Percentiles rank a stretch among this genome's conserved stretches.
These are phyloP conservation scores for Calliopsis andreniformis DNA, from an alignment of 1,140 invertebrate species.

Conservation along the genomic window DNA sequence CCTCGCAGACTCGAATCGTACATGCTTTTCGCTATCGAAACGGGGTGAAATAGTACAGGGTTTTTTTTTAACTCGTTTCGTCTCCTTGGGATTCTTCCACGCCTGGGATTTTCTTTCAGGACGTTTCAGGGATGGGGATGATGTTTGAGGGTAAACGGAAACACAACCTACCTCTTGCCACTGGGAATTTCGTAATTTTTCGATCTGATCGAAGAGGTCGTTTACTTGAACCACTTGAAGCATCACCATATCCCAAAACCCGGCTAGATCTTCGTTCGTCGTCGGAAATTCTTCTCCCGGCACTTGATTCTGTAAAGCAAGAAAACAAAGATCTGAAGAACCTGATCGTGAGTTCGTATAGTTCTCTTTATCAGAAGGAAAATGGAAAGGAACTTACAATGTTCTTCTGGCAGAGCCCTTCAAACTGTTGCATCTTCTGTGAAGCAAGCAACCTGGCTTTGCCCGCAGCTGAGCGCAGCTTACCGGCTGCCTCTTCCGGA, in stretches of 20 bases:
- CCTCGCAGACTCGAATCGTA: slow-evolving; percentile 8
- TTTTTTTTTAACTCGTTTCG: neutral
- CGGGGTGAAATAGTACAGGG: neutral
- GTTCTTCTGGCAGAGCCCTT: slow-evolving; percentile 91
- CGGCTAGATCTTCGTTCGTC: slow-evolving; percentile 93
- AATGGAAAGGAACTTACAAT: slow-evolving; percentile 83
- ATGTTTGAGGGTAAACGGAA: slow-evolving; percentile 6
- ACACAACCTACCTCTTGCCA: slow-evolving; percentile 85
- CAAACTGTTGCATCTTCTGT: slow-evolving; percentile 97
- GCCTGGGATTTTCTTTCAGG: neutral
- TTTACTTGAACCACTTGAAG: slow-evolving; percentile 93
- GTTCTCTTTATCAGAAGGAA: neutral
- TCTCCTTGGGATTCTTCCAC: neutral
- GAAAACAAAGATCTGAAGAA: slow-evolving; percentile 10
- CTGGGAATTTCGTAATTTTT: slow-evolving; percentile 85
- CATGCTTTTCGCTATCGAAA: slow-evolving; percentile 1
- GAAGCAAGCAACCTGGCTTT: slow-evolving; percentile 94
- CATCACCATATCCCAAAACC: slow-evolving; percentile 98
- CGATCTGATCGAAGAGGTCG: slow-evolving; percentile 89
- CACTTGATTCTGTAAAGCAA: slow-evolving; percentile 83
- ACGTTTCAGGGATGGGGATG: neutral
- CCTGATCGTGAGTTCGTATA: neutral
- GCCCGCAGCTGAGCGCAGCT: slow-evolving; percentile 92
- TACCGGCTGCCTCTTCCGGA: slow-evolving; percentile 90
- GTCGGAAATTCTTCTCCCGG: slow-evolving; percentile 92